Evolutionary conservation across 1,140 invertebrate species (phyloP).

Genomic region (Temnothorax nylanderi): DNA sequence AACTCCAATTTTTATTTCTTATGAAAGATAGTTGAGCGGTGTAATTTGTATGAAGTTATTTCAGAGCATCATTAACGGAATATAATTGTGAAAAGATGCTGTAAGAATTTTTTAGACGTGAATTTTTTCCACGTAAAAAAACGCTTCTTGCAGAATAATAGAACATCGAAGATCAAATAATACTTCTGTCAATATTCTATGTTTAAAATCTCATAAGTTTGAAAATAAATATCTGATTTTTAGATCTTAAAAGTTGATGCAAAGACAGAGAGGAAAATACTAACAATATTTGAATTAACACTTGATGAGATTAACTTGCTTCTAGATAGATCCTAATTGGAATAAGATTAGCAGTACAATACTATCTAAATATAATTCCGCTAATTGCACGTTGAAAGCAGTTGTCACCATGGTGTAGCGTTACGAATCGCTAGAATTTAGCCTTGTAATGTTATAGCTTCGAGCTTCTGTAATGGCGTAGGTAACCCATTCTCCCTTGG

Average conservation of each 20-base stretch:
- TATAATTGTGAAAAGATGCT: neutral
- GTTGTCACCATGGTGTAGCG: constrained; percentile 35
- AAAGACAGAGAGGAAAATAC: neutral
- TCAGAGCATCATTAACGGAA: neutral
- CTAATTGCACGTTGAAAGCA: constrained; percentile 57
- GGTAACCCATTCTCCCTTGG: constrained; percentile 24
- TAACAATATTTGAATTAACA: neutral
- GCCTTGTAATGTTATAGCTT: constrained; percentile 33
- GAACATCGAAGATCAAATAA: neutral
- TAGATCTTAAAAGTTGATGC: neutral
- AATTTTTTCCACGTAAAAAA: neutral
- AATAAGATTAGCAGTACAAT: constrained; percentile 31
- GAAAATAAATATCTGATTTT: neutral
- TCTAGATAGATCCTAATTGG: neutral
- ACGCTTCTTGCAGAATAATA: neutral
- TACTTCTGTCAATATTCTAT: neutral
- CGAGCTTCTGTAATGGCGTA: constrained; percentile 31
- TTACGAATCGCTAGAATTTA: constrained; percentile 56
- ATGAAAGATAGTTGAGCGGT: neutral
- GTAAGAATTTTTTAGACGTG: neutral
- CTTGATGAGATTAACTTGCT: neutral
- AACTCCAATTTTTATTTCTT: neutral
- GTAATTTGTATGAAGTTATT: neutral
- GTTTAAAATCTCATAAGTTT: neutral
- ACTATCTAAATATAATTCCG: constrained; percentile 39